Percentiles rank a stretch among this genome's conserved stretches.
phyloP scores from a whole-genome alignment of 1,140 invertebrate species.

The Trachelipus rathkii region DNA sequence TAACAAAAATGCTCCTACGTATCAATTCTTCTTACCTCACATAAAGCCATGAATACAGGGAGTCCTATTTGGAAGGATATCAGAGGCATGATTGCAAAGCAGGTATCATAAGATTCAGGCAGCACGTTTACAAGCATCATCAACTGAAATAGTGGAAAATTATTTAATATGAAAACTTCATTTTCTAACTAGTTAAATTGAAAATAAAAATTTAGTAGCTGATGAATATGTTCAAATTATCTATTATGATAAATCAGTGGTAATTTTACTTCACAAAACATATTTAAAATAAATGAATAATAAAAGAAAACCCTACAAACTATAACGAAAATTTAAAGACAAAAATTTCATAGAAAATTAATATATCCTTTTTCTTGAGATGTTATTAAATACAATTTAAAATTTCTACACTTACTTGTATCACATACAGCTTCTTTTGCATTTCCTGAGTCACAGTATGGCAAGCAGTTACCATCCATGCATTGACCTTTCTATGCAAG shows the following conservation, averaged over 20 bases:
- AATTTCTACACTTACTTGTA: slow-evolving; percentile 61
- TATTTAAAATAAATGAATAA: no score
- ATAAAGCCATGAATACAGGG: slow-evolving; percentile 94
- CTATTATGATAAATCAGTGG: no score
- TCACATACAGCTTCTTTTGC: slow-evolving; percentile 93
- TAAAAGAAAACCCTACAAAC: no score
- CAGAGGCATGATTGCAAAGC: slow-evolving; percentile 74
- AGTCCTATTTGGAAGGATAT: slow-evolving; percentile 75
- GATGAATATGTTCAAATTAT: no score
- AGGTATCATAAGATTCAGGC: slow-evolving; percentile 86
- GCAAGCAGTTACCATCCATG: slow-evolving; percentile 75
- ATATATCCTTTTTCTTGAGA: no score
- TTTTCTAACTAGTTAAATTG: no score
- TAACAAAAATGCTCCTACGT: slow-evolving; percentile 52
- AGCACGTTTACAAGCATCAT: slow-evolving; percentile 85
- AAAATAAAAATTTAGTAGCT: no score
- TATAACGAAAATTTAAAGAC: no score
- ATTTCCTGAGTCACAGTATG: slow-evolving; percentile 87
- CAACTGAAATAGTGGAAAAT: slow-evolving; percentile 52
- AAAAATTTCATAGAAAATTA: no score
- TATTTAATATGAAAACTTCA: no score
- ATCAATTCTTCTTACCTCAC: slow-evolving; percentile 50
- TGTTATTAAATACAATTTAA: no score
- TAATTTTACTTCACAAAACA: no score
- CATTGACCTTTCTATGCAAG: slow-evolving; percentile 74